Percentiles rank a stretch among this genome's conserved stretches.
phyloP scores from a whole-genome alignment of 2,113 vertebrate species.

The Laticauda colubrina region DNA sequence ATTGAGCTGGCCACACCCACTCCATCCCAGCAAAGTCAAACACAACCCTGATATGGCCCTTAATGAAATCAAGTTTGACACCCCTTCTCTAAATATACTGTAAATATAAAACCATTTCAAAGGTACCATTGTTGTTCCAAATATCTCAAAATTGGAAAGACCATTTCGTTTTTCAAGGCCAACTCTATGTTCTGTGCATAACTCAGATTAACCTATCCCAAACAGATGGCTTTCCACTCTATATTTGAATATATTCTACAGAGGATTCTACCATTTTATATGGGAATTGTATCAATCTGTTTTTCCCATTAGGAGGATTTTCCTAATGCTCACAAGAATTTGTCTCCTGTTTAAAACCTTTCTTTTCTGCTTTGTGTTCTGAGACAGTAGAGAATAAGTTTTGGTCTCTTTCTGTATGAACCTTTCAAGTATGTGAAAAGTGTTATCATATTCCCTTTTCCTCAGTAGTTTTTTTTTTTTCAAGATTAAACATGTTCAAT shows the following conservation, averaged over 20 bases:
- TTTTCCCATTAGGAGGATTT: background rate
- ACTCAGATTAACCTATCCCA: background rate
- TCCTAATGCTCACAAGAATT: background rate
- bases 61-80: no score
- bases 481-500: background rate
- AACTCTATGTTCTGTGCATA: background rate
- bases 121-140: background rate
- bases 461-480: background rate
- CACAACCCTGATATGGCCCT: no score
- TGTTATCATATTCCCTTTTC: background rate
- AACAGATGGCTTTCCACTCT: background rate
- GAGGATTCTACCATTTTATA: background rate
- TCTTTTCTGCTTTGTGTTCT: background rate
- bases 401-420: background rate
- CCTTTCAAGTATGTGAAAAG: background rate
- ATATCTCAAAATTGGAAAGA: background rate
- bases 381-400: background rate
- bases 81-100: no score
- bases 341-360: background rate
- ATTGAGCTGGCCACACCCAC: no score
- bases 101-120: background rate
- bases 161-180: background rate
- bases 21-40: no score
- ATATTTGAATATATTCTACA: background rate
- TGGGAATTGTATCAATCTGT: background rate